These are phyloP conservation scores for Harpalus rubripes DNA, from an alignment of 2,888 invertebrate genomes.

Conservation along the genomic window DNA sequence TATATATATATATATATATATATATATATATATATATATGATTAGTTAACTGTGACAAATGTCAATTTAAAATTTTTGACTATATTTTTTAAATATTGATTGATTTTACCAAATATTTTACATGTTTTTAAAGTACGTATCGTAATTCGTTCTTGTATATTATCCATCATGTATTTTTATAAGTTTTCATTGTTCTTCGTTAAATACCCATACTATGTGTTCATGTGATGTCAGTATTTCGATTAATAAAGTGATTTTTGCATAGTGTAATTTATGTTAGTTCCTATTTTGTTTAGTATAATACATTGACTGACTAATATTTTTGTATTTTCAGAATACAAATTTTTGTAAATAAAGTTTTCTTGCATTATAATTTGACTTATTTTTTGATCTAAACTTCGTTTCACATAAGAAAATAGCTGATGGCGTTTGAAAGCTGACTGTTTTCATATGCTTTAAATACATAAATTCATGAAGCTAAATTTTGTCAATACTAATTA, in stretches of 20 bases:
- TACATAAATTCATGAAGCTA: too few species aligned
- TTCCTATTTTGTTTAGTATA: conserved; percentile 10
- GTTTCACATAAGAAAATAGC: too few species aligned
- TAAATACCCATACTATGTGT: too few species aligned
- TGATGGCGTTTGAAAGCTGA: too few species aligned
- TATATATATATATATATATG: conserved; percentile 19
- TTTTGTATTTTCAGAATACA: conserved; percentile 19
- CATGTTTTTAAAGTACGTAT: neutral
- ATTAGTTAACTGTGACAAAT: conserved; percentile 13
- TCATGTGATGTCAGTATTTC: too few species aligned
- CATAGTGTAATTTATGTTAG: conserved; percentile 28
- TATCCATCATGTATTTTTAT: neutral
- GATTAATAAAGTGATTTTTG: conserved; percentile 12
- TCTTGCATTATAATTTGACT: neutral
- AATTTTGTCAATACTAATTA: too few species aligned
- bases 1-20: too few species aligned
- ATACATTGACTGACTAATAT: conserved; percentile 3
- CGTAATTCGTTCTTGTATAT: neutral
- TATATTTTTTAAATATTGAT: neutral
- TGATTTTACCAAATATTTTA: neutral
- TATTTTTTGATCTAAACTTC: too few species aligned
- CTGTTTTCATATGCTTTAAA: too few species aligned
- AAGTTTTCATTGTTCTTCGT: neutral
- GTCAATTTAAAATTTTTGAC: neutral
- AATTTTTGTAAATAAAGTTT: conserved; percentile 18